Conservation (phyloP, 2,888 invertebrate genomes). For the Drosophila kambysellisi region DNA sequence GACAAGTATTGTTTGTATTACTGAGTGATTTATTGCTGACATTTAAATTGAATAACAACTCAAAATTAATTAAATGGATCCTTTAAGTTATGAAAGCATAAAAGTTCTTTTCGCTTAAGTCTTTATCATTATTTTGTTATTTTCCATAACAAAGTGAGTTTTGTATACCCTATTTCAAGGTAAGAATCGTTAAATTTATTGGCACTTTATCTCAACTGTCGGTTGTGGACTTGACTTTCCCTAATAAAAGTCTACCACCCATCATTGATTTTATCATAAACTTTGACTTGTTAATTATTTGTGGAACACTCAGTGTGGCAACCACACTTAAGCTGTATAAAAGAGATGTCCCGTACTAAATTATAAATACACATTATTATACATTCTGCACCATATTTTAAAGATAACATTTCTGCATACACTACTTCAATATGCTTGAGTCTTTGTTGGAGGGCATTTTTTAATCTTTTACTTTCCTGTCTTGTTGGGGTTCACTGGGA, state of each 20-base stretch:
- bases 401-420: background rate
- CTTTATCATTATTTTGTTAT: no score
- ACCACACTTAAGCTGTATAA: background rate
- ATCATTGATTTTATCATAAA: slow-evolving; percentile 46
- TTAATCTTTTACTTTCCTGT: background rate
- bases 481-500: slow-evolving; percentile 35
- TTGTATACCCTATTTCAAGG: background rate
- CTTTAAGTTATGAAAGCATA: background rate
- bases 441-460: background rate
- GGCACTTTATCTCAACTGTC: slow-evolving; percentile 9
- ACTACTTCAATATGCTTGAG: background rate
- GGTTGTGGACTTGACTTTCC: slow-evolving; percentile 17
- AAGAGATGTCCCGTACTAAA: background rate
- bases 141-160: background rate
- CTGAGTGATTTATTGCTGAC: background rate
- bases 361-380: background rate
- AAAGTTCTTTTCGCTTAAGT: background rate
- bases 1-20: background rate
- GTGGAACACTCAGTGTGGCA: slow-evolving; percentile 18
- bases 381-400: background rate
- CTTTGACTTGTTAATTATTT: slow-evolving; percentile 36
- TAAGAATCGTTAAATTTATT: slow-evolving; percentile 22
- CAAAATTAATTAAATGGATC: background rate
- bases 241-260: slow-evolving; percentile 45
- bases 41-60: background rate